Conservation (phyloP, 2,113 vertebrate genomes). For the Opisthocomus hoazin region DNA sequence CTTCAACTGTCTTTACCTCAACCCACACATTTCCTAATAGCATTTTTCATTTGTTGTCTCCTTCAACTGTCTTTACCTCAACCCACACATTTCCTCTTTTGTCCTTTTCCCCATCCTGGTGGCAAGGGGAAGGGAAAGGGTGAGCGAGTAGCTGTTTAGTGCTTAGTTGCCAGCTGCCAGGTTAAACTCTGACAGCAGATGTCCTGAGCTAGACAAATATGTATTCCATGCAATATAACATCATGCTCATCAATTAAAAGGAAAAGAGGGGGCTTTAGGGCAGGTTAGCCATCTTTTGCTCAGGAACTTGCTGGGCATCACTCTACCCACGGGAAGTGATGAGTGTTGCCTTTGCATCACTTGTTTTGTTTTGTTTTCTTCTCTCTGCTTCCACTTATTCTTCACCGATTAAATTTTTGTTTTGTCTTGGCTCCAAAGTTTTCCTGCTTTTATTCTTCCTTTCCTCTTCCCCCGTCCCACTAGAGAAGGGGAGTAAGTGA, state of each 20-base stretch:
- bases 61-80: too few species aligned
- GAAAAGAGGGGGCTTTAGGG: fast-evolving
- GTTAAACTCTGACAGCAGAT: too few species aligned
- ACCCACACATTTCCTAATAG: too few species aligned
- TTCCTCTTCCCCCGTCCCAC: neutral
- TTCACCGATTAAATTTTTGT: neutral
- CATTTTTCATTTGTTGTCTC: too few species aligned
- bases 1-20: too few species aligned
- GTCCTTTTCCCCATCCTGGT: too few species aligned
- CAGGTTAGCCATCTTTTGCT: neutral
- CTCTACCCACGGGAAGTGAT: neutral
- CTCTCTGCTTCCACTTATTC: neutral
- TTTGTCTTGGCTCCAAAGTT: neutral
- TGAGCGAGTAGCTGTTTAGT: too few species aligned
- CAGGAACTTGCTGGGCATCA: neutral
- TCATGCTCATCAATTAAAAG: neutral
- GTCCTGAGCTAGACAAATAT: neutral
- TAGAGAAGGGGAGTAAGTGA: neutral
- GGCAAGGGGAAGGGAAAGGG: too few species aligned
- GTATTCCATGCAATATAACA: neutral
- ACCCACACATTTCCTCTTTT: too few species aligned
- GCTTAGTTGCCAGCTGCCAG: too few species aligned
- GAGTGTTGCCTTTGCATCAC: neutral
- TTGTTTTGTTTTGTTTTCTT: neutral
- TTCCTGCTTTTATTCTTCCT: neutral